Percentiles rank a stretch among this genome's conserved stretches.
These are phyloP conservation scores for Megaceryle maxima DNA, from an alignment of 2,113 vertebrate species.

Conservation along the genomic window DNA sequence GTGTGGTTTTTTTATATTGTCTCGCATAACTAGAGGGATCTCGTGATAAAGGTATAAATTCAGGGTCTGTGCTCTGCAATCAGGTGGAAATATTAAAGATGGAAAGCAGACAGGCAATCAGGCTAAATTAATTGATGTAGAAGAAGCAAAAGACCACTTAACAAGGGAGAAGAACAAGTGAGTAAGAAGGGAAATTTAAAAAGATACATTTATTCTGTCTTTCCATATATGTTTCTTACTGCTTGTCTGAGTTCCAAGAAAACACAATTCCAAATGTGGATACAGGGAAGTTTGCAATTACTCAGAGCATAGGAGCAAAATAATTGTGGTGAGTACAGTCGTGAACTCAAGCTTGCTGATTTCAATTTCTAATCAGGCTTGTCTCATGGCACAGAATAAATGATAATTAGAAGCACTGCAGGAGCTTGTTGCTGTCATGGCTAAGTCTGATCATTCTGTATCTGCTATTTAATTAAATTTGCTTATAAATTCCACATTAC, in stretches of 20 bases:
- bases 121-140: neutral
- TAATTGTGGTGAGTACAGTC: neutral
- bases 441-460: constrained; percentile 15
- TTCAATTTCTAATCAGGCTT: neutral
- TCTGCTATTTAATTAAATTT: neutral
- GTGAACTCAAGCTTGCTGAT: neutral
- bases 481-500: neutral
- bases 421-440: neutral
- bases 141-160: neutral
- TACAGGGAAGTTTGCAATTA: neutral
- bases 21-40: neutral
- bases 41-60: neutral
- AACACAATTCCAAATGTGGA: neutral
- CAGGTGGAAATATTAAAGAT: neutral
- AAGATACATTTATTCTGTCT: neutral
- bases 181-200: neutral
- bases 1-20: neutral
- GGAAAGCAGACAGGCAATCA: neutral
- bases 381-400: neutral
- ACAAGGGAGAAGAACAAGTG: neutral
- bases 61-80: neutral
- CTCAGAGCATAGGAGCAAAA: neutral
- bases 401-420: neutral
- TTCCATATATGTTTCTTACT: neutral
- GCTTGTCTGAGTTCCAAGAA: neutral